These are phyloP conservation scores for Scaptomyza cyrtandrae DNA, from an alignment of 2,888 invertebrate species.

Conservation along the genomic window DNA sequence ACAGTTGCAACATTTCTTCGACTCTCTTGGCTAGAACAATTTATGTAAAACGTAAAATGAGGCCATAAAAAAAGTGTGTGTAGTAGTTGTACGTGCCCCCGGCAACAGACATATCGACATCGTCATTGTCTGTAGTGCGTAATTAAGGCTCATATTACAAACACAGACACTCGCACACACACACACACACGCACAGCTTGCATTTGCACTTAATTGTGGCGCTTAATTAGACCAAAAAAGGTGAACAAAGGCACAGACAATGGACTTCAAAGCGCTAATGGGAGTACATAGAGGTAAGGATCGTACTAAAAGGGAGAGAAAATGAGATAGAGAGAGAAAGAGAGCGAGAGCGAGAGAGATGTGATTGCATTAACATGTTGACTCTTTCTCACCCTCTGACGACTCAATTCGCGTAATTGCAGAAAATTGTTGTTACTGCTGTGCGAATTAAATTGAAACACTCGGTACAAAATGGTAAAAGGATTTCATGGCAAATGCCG, in stretches of 20 bases:
- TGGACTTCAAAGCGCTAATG: slow-evolving; percentile 52
- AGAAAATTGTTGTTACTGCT: slow-evolving; percentile 70
- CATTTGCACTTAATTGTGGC: slow-evolving; percentile 81
- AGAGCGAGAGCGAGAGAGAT: slow-evolving; percentile 21
- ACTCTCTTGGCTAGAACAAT: slow-evolving; percentile 53
- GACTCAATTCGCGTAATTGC: slow-evolving; percentile 76
- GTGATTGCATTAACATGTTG: slow-evolving; percentile 68
- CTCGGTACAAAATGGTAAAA: slow-evolving; percentile 31
- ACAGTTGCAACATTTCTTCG: slow-evolving; percentile 71
- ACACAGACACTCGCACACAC: slow-evolving; percentile 19
- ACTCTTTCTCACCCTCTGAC: slow-evolving; percentile 43
- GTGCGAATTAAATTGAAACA: slow-evolving; percentile 36
- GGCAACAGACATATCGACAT: slow-evolving; percentile 7
- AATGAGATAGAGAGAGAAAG: too few species aligned
- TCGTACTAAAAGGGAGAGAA: neutral
- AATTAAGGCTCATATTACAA: slow-evolving; percentile 75
- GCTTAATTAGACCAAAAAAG: slow-evolving; percentile 78
- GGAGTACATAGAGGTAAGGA: neutral
- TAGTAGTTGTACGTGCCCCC: slow-evolving; percentile 15
- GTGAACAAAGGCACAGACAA: slow-evolving; percentile 71
- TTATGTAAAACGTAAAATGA: slow-evolving; percentile 56
- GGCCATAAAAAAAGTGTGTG: slow-evolving; percentile 57
- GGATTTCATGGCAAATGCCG: slow-evolving; percentile 50
- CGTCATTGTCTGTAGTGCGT: slow-evolving; percentile 68
- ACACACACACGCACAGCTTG: slow-evolving; percentile 21